These are phyloP conservation scores for Ondatra zibethicus DNA, from an alignment of 2,113 vertebrate genomes.

Conservation along the genomic window DNA sequence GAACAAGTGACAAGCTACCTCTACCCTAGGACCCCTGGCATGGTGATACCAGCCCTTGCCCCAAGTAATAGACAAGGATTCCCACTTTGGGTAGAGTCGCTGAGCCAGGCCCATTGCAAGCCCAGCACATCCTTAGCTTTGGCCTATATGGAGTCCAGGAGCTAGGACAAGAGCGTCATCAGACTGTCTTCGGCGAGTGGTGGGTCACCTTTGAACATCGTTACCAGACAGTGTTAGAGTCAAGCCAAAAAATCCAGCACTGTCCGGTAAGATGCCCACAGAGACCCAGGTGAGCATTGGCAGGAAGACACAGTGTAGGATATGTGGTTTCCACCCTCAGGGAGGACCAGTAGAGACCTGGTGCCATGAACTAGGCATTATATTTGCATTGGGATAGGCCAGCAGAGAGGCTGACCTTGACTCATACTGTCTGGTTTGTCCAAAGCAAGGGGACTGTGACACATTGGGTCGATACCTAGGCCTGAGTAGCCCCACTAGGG, in stretches of 20 bases:
- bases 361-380: not conserved
- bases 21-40: not conserved
- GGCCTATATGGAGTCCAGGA: not conserved
- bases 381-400: not conserved
- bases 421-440: not conserved
- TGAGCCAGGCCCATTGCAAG: not conserved
- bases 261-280: slow-evolving; percentile 99
- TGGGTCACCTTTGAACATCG: slow-evolving; percentile 97
- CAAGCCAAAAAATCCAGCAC: slow-evolving; percentile 95
- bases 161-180: slow-evolving; percentile 17
- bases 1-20: not conserved
- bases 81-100: not conserved
- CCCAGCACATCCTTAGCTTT: not conserved
- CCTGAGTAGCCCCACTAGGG: not conserved
- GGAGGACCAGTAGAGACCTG: not conserved
- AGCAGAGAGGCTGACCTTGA: too few relatives aligned
- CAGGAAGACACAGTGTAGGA: not conserved
- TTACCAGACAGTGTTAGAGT: slow-evolving; percentile 99
- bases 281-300: slow-evolving; percentile 85
- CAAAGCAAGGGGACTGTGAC: not conserved
- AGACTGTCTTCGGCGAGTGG: slow-evolving; percentile 23
- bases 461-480: not conserved
- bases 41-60: not conserved
- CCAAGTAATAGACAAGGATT: not conserved
- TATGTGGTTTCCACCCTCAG: not conserved